A percentile compares a stretch with the other conserved stretches of the same genome.
These are phyloP conservation scores for Eudasyphora cyanicolor DNA, from an alignment of 2,888 invertebrate species.

Conservation along the genomic window DNA sequence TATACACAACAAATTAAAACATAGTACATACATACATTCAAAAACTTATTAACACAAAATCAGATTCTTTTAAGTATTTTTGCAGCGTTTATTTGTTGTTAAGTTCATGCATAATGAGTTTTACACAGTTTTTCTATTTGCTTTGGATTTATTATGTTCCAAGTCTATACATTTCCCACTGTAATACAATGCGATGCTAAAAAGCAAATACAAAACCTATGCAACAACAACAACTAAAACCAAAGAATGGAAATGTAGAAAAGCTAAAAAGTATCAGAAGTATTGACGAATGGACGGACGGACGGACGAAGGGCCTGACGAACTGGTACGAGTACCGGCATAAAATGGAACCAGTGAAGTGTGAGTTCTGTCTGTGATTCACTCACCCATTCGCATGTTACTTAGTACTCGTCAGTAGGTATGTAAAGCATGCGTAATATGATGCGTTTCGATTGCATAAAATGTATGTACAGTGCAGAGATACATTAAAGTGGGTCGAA, in stretches of 20 bases:
- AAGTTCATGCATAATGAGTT: constrained; percentile 42
- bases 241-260: neutral
- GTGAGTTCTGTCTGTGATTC: neutral
- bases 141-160: neutral
- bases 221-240: neutral
- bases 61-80: constrained; percentile 42
- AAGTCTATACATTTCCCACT: neutral
- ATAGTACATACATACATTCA: constrained; percentile 23
- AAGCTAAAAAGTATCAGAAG: neutral
- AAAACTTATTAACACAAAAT: constrained; percentile 49
- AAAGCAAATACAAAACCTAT: neutral
- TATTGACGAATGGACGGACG: too few species aligned
- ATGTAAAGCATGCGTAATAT: constrained; percentile 51
- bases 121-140: constrained; percentile 12
- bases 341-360: constrained; percentile 44
- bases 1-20: too few species aligned
- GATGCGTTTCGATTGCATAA: constrained; percentile 53
- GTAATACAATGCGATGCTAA: neutral
- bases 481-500: too few species aligned
- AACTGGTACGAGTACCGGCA: too few species aligned
- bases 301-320: too few species aligned
- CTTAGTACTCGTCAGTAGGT: neutral
- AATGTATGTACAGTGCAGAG: too few species aligned
- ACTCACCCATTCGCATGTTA: constrained; percentile 21
- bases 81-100: constrained; percentile 16